A percentile compares a stretch with the other conserved stretches of the same genome.
Conservation (phyloP, 2,888 invertebrate species). For the Conomelus anceps region DNA sequence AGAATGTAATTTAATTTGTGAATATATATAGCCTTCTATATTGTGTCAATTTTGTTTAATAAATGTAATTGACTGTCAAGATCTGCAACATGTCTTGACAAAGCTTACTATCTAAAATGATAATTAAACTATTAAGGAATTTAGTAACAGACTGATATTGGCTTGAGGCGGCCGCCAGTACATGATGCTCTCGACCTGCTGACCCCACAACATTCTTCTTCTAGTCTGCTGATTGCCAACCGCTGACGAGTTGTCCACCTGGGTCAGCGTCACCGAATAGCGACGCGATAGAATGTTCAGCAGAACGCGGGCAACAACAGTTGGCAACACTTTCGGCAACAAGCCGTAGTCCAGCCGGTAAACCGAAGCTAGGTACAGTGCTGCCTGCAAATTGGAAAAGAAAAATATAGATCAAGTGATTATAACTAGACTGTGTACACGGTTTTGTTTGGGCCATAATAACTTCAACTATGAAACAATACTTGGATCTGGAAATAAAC, state of each 20-base stretch:
- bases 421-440: too few species aligned
- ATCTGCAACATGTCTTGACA: too few species aligned
- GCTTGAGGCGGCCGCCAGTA: constrained; percentile 72
- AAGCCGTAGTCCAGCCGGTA: constrained; percentile 51
- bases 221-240: constrained; percentile 39
- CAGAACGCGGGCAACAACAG: constrained; percentile 48
- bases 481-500: too few species aligned
- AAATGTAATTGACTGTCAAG: too few species aligned
- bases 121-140: too few species aligned
- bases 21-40: too few species aligned
- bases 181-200: constrained; percentile 54
- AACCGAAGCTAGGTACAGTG: constrained; percentile 49
- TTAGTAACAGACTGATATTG: constrained; percentile 60
- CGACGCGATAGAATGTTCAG: constrained; percentile 59
- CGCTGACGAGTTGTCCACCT: constrained; percentile 39
- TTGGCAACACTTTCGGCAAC: constrained; percentile 56
- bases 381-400: constrained; percentile 47
- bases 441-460: too few species aligned
- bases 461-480: too few species aligned
- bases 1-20: too few species aligned
- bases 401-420: too few species aligned
- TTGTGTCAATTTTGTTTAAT: too few species aligned
- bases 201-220: constrained; percentile 54
- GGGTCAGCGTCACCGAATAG: constrained; percentile 60
- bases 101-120: too few species aligned